Evolutionary conservation across 2,888 invertebrate genomes (phyloP).

Genomic region (Dendrolimus pini): DNA sequence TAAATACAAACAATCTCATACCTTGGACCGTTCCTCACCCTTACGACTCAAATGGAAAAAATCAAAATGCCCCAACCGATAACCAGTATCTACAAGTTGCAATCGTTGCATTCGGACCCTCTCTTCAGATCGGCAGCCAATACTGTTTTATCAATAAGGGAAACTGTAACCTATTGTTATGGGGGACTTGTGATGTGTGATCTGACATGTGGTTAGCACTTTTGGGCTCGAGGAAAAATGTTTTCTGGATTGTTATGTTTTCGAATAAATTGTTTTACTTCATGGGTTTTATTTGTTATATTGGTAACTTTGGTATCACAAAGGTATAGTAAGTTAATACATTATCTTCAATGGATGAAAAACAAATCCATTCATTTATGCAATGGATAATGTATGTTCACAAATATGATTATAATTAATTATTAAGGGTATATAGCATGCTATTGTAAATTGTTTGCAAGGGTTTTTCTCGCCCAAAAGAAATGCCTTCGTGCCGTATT

Average conservation of each 20-base stretch:
- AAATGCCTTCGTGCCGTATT: too few relatives aligned
- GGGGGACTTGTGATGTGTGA: conserved; percentile 19
- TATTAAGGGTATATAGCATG: too few relatives aligned
- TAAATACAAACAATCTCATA: neutral
- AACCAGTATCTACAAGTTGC: conserved; percentile 44
- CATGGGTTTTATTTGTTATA: too few relatives aligned
- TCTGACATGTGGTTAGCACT: conserved; percentile 21
- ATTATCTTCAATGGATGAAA: neutral
- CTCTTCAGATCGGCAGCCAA: conserved; percentile 33
- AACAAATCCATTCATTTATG: neutral
- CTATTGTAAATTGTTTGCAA: too few relatives aligned
- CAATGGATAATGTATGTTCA: neutral
- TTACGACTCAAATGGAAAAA: conserved; percentile 42
- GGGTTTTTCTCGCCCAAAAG: too few relatives aligned
- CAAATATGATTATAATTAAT: too few relatives aligned
- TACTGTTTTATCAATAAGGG: conserved; percentile 46
- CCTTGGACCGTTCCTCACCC: conserved; percentile 19
- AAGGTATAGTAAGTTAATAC: conserved; percentile 10
- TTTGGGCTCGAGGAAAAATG: neutral
- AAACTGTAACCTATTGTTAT: conserved; percentile 19
- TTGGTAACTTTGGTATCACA: too few relatives aligned
- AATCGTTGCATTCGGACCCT: conserved; percentile 46
- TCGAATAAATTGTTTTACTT: neutral
- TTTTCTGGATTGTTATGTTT: neutral
- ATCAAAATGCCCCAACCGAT: conserved; percentile 47